Base-by-base conservation (phyloP, 2,888 invertebrate species). In the Ditula angustiorana region DNA sequence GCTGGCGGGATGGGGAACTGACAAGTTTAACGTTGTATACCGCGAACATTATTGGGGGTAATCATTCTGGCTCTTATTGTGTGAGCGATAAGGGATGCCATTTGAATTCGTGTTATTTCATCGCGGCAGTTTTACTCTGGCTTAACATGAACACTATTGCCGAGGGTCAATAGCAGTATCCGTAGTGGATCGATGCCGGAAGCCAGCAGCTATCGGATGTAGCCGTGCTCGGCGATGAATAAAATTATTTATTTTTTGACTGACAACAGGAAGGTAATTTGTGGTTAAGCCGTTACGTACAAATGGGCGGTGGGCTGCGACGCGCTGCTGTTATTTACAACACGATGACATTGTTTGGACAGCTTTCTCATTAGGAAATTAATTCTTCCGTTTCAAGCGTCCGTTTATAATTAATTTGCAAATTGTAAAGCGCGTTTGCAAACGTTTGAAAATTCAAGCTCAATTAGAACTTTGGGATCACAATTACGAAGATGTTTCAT, bases 101-200 rank as follows among this genome's bases (percentile, higher is more conserved):
- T 71, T 73, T 66, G 1, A 55, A 57, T 49, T 5, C 46, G 30
- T 26, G 21, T 67, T 41, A 61, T 52, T 72, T 69, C 59, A 66
- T 79, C 75, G 76, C 74, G 70, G 76, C 66, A 73, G 71, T 74
- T 74, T 71, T 71, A 77, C 76, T 76, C 75, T 74, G 76, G 68
- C 65, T 37, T 53, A 46, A 57, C 33, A 61, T 70, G 70, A 71
- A 77, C 77, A 79, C 77, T 83, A 78, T 80, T 79, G 83, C 76
- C 46, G 71, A 75, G 82, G 85, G 85, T 85, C 87, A 87, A 86
- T 84, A 84, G 80, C 82, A 76, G 81, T 82, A 80, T 83, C 80
- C 78, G 76, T 71, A 71, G 69, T 70, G 81, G 84, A 85, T 88
- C 87, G 85, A 87, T 85, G 72, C 80, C 83, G 86, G 87, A 87